Conservation (phyloP, 2,113 vertebrate genomes). For the Neodontobutis hainanensis region DNA sequence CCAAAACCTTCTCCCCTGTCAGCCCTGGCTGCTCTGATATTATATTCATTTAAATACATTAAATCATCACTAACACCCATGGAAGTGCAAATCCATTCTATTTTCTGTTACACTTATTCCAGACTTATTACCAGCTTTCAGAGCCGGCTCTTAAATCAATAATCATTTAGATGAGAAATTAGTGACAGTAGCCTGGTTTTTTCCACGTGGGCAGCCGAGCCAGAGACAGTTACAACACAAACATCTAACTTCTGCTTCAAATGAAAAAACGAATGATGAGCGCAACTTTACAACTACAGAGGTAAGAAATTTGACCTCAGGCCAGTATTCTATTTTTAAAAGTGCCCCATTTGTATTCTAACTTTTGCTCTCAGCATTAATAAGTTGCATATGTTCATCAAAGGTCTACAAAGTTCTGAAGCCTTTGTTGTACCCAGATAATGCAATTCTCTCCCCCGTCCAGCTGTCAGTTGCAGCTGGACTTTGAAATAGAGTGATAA, state of each 20-base stretch:
- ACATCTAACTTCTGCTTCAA: conserved; percentile 1
- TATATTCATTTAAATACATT: conserved; percentile 75
- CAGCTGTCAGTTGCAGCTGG: no score
- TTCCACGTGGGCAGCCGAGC: conserved; percentile 42
- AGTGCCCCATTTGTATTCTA: not conserved
- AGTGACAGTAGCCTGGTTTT: conserved; percentile 60
- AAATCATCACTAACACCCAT: conserved; percentile 65
- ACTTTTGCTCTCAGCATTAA: not conserved
- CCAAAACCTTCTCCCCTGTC: conserved; percentile 61
- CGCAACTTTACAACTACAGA: conserved; percentile 14
- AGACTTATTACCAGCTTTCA: conserved; percentile 60
- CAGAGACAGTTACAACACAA: conserved; percentile 18
- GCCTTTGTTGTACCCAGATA: no score
- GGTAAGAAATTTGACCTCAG: conserved; percentile 14
- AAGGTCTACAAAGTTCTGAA: no score
- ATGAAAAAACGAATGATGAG: not conserved
- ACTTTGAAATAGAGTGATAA: no score
- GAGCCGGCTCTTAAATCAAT: conserved; percentile 68
- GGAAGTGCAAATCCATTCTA: conserved; percentile 66
- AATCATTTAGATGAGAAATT: conserved; percentile 77
- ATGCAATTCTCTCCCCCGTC: no score
- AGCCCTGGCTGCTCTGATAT: conserved; percentile 54
- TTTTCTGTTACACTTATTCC: conserved; percentile 66
- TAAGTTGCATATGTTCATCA: no score
- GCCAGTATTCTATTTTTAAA: not conserved